Percentiles rank a stretch among this genome's conserved stretches.
phyloP scores from a whole-genome alignment of 1,140 invertebrate genomes.

The Drosophila repleta region DNA sequence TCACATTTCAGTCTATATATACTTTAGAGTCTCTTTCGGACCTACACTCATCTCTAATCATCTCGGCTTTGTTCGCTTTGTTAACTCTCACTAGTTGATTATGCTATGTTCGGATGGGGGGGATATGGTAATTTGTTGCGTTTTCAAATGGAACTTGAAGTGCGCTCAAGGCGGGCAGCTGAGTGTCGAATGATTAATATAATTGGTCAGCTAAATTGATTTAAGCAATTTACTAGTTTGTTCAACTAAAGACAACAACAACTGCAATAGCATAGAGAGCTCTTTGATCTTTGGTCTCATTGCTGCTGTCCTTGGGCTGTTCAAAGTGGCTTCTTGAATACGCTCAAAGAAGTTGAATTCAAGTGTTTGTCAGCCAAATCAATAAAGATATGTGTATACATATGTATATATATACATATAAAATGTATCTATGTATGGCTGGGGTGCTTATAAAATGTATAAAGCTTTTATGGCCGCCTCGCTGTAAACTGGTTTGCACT shows the following conservation, averaged over 20 bases:
- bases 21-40: no score
- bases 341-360: slow-evolving; percentile 42
- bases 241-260: slow-evolving; percentile 4
- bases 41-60: not conserved
- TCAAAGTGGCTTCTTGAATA: slow-evolving; percentile 22
- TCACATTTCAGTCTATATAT: no score
- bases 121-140: slow-evolving; percentile 17
- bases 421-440: slow-evolving; percentile 1
- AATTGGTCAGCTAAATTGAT: slow-evolving; percentile 53
- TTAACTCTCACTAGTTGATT: slow-evolving; percentile 17
- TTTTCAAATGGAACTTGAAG: slow-evolving; percentile 22
- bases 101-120: no score
- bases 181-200: slow-evolving; percentile 45
- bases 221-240: slow-evolving; percentile 53
- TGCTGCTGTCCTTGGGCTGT: slow-evolving; percentile 59
- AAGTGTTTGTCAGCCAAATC: slow-evolving; percentile 52
- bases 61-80: slow-evolving; percentile 3
- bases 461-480: slow-evolving; percentile 49
- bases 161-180: slow-evolving; percentile 32
- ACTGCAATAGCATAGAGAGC: not conserved
- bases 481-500: slow-evolving; percentile 73
- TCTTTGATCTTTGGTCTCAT: slow-evolving; percentile 22
- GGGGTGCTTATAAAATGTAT: slow-evolving; percentile 25
- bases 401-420: not conserved
- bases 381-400: not conserved